phyloP scores from a whole-genome alignment of 2,797 vertebrate genomes.

The Ptychobarbus kaznakovi region DNA sequence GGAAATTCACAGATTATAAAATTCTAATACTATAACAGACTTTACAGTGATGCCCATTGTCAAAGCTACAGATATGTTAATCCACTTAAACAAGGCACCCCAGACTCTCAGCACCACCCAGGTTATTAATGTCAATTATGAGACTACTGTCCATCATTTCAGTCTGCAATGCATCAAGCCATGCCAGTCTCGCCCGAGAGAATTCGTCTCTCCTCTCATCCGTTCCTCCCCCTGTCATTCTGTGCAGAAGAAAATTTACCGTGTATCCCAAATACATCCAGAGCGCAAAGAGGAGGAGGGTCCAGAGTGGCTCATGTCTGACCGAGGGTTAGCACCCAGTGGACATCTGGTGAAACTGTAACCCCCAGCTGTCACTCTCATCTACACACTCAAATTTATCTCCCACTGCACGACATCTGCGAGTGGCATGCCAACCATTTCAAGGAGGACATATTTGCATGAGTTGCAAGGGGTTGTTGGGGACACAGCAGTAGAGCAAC shows the following conservation, averaged over 20 bases:
- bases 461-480: constrained; percentile 76
- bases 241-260: constrained; percentile 73
- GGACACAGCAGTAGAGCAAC: constrained; percentile 73
- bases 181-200: constrained; percentile 54
- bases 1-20: background rate
- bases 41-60: constrained; percentile 17
- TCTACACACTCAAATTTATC: constrained; percentile 88
- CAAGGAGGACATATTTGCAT: constrained; percentile 78
- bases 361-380: constrained; percentile 87
- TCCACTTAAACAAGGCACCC: constrained; percentile 59
- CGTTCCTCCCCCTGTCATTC: constrained; percentile 61
- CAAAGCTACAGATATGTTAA: constrained; percentile 62
- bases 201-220: constrained; percentile 64
- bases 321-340: constrained; percentile 78
- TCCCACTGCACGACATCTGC: constrained; percentile 85
- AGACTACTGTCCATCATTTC: constrained; percentile 54
- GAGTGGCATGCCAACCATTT: constrained; percentile 81
- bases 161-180: constrained; percentile 47
- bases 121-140: constrained; percentile 55
- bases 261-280: constrained; percentile 66
- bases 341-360: constrained; percentile 94
- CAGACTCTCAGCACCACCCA: constrained; percentile 53
- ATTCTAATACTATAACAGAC: constrained; percentile 59
- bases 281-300: constrained; percentile 11
- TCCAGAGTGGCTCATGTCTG: constrained; percentile 58